Evolutionary conservation across 1,140 invertebrate genomes (phyloP), one percentile per base, ranked within the genome.

Genomic region (Chironomus tepperi): DNA sequence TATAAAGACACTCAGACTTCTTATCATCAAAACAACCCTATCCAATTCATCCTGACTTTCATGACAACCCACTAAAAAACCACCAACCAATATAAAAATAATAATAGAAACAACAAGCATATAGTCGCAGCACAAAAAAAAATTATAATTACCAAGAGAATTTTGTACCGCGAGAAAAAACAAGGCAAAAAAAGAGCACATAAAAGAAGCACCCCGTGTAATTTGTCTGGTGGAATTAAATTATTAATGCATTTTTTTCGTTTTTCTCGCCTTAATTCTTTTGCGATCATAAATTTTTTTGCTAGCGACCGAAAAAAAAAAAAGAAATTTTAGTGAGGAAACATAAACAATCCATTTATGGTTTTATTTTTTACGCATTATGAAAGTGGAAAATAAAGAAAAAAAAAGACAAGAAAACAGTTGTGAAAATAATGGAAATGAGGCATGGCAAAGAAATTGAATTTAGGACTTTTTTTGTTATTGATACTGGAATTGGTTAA

Each of bases 161-260:
- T 70, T 70, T 70, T 21, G 18, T 12, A 16, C 64, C n/a, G 7
- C n/a, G 64, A 15, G n/a, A 67, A 67, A n/a, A 34, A 70, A 70
- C 24, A 7, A 12, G 18, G 65, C n/a, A n/a, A 70, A 16, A 57
- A n/a, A 57, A 57, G n/a, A 57, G n/a, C 47, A 57, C 47, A 57
- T 57, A 57, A 57, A 57, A 57, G 47, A 57, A 57, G 47, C 47
- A 57, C 47, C 47, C 19, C 65, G 65, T 70, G 65, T 70, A 70
- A 70, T 70, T 70, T 70, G 65, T 70, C 65, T 70, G 19, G 19
- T 19, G 10, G 65, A 70, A 70, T 70, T 70, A 70, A 70, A 70
- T 70, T 70, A 70, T 70, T 70, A 70, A 70, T 70, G 65, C 65
- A 70, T 70, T 70, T 70, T 70, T 70, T 70, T 70, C 65, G 18